Evolutionary conservation across 2,113 vertebrate species (phyloP), one percentile per base, ranked within the genome.

Genomic region (Hippoglossus stenolepis): DNA sequence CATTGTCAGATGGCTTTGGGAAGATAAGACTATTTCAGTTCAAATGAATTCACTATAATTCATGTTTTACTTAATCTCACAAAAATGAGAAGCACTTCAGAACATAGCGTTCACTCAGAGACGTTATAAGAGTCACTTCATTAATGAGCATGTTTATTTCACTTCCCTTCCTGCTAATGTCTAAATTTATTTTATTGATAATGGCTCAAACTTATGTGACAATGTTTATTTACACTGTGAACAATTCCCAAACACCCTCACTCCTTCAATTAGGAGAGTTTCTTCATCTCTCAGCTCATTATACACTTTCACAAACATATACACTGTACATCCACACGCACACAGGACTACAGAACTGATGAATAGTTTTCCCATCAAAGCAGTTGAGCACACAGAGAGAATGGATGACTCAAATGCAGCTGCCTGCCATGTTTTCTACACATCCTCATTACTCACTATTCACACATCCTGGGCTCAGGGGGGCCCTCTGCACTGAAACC

Each of bases 391-490:
- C 38, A 58, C 43, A 70, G 67, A 71, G 65, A 70, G 81, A 81
- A 91, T 77, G 77, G 77, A 82, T 92, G 93, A 92, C 89, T 93
- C 91, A 93, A 88, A 78, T 72, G 78, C 91, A 92, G 89, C 90
- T 92, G 91, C 79, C 88, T 82, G 83, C 86, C 82, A 83, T 86
- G 82, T 85, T 92, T 91, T 92, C 85, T 85, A 85, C 90, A 93
- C 89, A 93, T 93, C 85, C 91, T 91, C 87, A 91, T 93, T 92
- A 90, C 90, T 90, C 91, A 93, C 54, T 79, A 72, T 80, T 82
- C 79, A 89, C 82, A 87, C 87, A 91, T 87, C 26, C 83, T 67
- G 20, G 76, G 70, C 73, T 88, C 74, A 11, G 67, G 84, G 40
- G 65, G 73, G 76, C 49, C 43, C 23, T 15, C 40, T 40, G 72